Evolutionary conservation across 2,888 invertebrate genomes (phyloP).

Genomic region (Melanostoma mellinum): DNA sequence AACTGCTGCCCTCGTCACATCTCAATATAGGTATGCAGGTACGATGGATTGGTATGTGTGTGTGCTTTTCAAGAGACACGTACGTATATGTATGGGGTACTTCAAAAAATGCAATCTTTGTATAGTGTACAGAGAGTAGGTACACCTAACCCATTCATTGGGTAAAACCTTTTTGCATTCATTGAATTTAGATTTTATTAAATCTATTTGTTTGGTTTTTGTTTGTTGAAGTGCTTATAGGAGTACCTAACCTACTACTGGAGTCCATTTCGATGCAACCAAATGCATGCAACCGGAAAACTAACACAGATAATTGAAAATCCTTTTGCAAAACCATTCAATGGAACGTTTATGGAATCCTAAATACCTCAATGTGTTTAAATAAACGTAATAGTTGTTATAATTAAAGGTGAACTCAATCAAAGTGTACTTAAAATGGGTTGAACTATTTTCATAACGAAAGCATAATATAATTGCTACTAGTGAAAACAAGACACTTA

Average conservation of each 20-base stretch:
- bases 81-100: not conserved
- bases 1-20: not conserved
- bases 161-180: slow-evolving; percentile 22
- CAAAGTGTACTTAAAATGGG: not conserved
- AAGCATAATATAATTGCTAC: too few relatives aligned
- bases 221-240: slow-evolving; percentile 3
- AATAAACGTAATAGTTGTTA: not conserved
- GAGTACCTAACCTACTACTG: not conserved
- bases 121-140: not conserved
- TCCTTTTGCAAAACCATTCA: slow-evolving; percentile 8
- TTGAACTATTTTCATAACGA: too few relatives aligned
- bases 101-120: slow-evolving; percentile 8
- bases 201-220: slow-evolving; percentile 32
- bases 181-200: slow-evolving; percentile 32
- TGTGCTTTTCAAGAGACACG: not conserved
- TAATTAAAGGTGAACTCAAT: not conserved
- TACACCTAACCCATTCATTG: not conserved
- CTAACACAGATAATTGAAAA: slow-evolving; percentile 20
- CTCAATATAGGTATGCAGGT: not conserved
- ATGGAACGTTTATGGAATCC: slow-evolving; percentile 4
- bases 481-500: too few relatives aligned
- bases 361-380: slow-evolving; percentile 28
- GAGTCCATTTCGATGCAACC: not conserved
- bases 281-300: slow-evolving; percentile 26
- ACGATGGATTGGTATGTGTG: not conserved